Conservation (phyloP, 2,888 invertebrate genomes). For the Patella pellucida region DNA sequence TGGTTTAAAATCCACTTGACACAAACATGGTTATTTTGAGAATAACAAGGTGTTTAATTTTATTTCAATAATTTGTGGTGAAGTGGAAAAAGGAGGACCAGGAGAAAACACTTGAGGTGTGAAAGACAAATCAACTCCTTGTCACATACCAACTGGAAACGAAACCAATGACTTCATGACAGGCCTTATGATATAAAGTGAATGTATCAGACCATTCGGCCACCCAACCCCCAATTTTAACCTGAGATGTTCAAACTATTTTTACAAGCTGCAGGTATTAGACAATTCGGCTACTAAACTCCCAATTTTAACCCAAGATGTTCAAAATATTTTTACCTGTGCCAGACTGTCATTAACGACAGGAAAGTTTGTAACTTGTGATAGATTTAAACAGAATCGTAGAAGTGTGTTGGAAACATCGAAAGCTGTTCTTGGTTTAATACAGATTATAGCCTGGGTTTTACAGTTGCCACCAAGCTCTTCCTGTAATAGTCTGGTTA, state of each 20-base stretch:
- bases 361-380: slow-evolving; percentile 66
- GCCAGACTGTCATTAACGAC: slow-evolving; percentile 66
- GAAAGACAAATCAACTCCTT: too few species aligned
- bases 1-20: too few species aligned
- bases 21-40: too few species aligned
- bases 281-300: background rate
- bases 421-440: slow-evolving; percentile 57
- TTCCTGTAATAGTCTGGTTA: slow-evolving; percentile 62
- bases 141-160: too few species aligned
- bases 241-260: background rate
- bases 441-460: slow-evolving; percentile 62
- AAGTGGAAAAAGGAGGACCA: too few species aligned
- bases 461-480: slow-evolving; percentile 69
- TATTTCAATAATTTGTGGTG: too few species aligned
- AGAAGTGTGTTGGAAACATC: slow-evolving; percentile 50
- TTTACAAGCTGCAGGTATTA: too few species aligned
- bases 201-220: background rate
- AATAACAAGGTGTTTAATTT: too few species aligned
- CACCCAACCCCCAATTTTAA: background rate
- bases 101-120: too few species aligned
- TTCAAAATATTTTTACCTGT: slow-evolving; percentile 50
- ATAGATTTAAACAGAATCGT: slow-evolving; percentile 53
- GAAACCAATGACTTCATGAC: too few species aligned
- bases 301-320: background rate
- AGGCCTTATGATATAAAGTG: too few species aligned